Percentiles rank a stretch among this genome's conserved stretches.
These are phyloP conservation scores for Scomber colias DNA, from an alignment of 2,113 vertebrate genomes.

Conservation along the genomic window DNA sequence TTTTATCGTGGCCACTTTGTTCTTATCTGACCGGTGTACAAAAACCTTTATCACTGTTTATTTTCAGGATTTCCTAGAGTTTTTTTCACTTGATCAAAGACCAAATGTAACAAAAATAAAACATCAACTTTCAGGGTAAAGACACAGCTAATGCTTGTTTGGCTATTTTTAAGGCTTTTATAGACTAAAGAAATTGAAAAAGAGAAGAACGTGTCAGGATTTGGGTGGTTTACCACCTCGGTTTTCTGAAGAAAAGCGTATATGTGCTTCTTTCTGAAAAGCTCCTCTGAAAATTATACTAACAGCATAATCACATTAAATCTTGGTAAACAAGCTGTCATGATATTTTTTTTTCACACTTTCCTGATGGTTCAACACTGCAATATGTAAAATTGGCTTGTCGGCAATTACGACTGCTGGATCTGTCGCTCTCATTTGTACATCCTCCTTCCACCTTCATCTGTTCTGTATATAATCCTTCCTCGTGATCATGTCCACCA, in stretches of 20 bases:
- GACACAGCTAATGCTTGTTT: too few relatives aligned
- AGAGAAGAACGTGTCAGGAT: not conserved
- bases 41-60: not conserved
- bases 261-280: not conserved
- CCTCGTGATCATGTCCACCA: not conserved
- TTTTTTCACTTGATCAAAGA: not conserved
- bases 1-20: not conserved
- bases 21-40: not conserved
- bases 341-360: too few relatives aligned
- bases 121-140: not conserved
- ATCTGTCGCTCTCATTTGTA: constrained; percentile 11
- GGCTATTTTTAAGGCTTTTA: not conserved
- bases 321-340: too few relatives aligned
- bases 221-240: not conserved
- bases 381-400: too few relatives aligned
- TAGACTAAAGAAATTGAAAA: not conserved
- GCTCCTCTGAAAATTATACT: not conserved
- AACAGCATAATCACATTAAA: not conserved
- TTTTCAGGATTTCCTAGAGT: not conserved
- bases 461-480: not conserved
- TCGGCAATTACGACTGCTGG: not conserved
- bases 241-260: not conserved
- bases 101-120: not conserved
- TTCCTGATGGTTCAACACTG: too few relatives aligned
- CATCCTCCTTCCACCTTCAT: not conserved